These are phyloP conservation scores for Alfaro cultratus DNA, from an alignment of 2,797 vertebrate genomes.

Conservation along the genomic window DNA sequence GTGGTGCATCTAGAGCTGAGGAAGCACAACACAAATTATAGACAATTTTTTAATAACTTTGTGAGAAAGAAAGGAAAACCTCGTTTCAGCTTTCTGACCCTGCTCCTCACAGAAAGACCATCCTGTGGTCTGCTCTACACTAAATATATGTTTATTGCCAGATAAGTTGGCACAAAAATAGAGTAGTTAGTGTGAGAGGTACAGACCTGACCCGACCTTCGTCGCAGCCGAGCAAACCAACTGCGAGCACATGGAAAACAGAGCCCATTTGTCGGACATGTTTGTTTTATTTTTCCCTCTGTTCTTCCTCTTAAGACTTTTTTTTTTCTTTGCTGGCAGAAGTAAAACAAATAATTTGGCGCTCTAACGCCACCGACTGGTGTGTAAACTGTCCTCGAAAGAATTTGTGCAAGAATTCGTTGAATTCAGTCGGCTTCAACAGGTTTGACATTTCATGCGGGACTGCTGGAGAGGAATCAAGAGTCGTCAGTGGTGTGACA, in stretches of 20 bases:
- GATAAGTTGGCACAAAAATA: background rate
- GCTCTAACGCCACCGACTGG: background rate
- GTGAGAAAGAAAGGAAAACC: too few species aligned
- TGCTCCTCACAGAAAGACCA: background rate
- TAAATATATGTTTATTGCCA: background rate
- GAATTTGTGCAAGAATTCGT: background rate
- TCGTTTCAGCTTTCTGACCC: too few species aligned
- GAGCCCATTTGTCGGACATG: background rate
- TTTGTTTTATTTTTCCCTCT: background rate
- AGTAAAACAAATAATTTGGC: background rate
- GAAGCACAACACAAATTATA: too few species aligned
- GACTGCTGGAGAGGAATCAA: background rate
- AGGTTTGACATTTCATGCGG: background rate
- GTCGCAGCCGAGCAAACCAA: background rate
- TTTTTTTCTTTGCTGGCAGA: background rate
- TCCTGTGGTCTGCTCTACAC: background rate
- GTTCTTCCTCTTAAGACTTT: background rate
- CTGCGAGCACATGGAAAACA: background rate
- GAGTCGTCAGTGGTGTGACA: background rate
- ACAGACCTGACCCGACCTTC: background rate
- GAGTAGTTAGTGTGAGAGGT: background rate
- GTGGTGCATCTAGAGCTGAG: background rate
- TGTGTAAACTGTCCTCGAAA: background rate
- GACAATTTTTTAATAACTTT: too few species aligned
- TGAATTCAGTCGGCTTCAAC: background rate